A percentile compares a stretch with the other conserved stretches of the same genome.
phyloP scores from a whole-genome alignment of 2,888 invertebrate species.

The Agrochola litura region DNA sequence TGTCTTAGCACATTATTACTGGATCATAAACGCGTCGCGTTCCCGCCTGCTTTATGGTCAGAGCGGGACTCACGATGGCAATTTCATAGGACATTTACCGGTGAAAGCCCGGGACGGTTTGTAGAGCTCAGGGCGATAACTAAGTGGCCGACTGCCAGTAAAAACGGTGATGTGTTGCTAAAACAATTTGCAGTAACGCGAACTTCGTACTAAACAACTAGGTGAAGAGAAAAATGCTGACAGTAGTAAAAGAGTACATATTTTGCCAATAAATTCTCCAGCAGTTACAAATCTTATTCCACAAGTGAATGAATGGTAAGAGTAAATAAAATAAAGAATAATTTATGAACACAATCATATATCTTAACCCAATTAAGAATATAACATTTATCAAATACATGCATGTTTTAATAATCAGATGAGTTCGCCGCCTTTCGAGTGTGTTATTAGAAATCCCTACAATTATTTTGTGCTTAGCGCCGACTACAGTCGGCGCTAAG shows the following conservation, averaged over 20 bases:
- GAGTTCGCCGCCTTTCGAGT: constrained; percentile 56
- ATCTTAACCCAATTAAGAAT: constrained; percentile 67
- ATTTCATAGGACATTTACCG: constrained; percentile 87
- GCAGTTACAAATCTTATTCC: constrained; percentile 1
- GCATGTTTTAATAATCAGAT: constrained; percentile 60
- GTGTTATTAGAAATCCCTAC: constrained; percentile 63
- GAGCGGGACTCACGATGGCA: constrained; percentile 87
- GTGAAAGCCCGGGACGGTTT: constrained; percentile 82
- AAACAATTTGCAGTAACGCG: constrained; percentile 68
- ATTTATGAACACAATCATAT: constrained; percentile 54
- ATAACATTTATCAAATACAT: constrained; percentile 69
- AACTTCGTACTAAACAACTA: constrained; percentile 45
- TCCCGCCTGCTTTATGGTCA: constrained; percentile 83
- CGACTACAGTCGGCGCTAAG: too few relatives aligned
- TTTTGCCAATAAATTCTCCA: constrained; percentile 1
- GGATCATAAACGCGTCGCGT: constrained; percentile 85
- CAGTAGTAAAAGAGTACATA: constrained; percentile 9
- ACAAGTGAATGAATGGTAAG: constrained; percentile 35
- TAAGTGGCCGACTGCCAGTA: constrained; percentile 75
- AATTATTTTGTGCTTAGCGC: constrained; percentile 75
- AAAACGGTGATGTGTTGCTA: constrained; percentile 77
- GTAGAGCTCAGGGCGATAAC: constrained; percentile 80
- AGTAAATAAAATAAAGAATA: constrained; percentile 53
- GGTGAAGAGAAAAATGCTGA: constrained; percentile 28
- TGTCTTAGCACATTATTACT: constrained; percentile 82